Base-by-base conservation (phyloP, 1,140 invertebrate species). In the Drosophila baimaii region DNA sequence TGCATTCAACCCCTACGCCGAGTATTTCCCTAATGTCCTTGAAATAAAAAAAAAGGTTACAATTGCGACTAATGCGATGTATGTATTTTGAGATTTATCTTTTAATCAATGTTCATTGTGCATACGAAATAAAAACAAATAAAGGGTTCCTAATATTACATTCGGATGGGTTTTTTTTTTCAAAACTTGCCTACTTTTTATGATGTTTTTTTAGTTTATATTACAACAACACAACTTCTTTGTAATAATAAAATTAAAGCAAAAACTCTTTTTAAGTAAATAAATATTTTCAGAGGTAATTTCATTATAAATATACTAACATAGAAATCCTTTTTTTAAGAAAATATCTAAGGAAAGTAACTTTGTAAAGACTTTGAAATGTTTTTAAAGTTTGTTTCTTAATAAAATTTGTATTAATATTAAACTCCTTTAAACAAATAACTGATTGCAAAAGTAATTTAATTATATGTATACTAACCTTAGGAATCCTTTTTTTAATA, bases 1-100 rank as follows among this genome's bases (percentile, higher is more conserved):
- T 82, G 58, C 43, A 79, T 66, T 61, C 80, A 83, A 65, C 80
- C 80, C 80, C 80, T 82, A 62, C 61, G 69, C 23, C 8, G 31
- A n/a, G 19, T 58, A 62, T 41, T 65, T 54, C 70, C 49, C 13
- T 41, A 61, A 65, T 44, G 65, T 69, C 65, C 65, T 69, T 69
- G 65, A 65, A 52, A 43, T 13, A 21, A 33, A 15, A 23, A 62
- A 63, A 59, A 65, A 52, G 35, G 17, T 15, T 69, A 19, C 59
- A 33, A 52, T 37, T 12, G 19, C n/a, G 27, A 17, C n/a, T 51
- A 63, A 59, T 63, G 54, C 52, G 6, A 10, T 19, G 47, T 51
- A 10, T 19, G 47, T 51, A 31, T 51, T 51, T 51, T 12, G 29
- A 57, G 61, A 63, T 56, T 59, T 59, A 63, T 52, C 49, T 33